These are phyloP conservation scores for Scaptomyza montana DNA, from an alignment of 1,140 invertebrate genomes.

Conservation along the genomic window DNA sequence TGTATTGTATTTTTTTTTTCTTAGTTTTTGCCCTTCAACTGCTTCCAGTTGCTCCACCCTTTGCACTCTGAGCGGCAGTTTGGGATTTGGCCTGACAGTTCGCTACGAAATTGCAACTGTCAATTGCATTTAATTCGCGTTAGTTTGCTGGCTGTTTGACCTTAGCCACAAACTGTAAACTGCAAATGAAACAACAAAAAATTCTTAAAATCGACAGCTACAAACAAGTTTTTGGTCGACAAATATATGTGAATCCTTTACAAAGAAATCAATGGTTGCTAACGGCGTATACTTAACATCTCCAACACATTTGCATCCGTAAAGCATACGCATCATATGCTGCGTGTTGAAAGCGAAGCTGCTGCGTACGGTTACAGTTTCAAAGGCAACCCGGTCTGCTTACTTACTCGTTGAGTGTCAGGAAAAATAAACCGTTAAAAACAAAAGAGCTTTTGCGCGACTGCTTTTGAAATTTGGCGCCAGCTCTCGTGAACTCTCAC, in stretches of 20 bases:
- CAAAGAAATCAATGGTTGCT: conserved; percentile 8
- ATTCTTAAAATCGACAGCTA: conserved; percentile 12
- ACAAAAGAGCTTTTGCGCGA: conserved; percentile 62
- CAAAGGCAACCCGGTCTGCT: conserved; percentile 44
- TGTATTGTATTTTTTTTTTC: conserved; percentile 26
- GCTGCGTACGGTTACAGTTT: conserved; percentile 67
- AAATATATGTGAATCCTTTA: neutral
- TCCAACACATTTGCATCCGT: conserved; percentile 29
- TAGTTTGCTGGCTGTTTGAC: conserved; percentile 61
- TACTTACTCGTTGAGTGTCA: conserved; percentile 50
- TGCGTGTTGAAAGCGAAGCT: conserved; percentile 53
- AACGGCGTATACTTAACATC: conserved; percentile 16
- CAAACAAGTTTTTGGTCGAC: conserved; percentile 1
- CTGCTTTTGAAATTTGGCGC: conserved; percentile 80
- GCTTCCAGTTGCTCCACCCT: conserved; percentile 24
- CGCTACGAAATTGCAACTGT: conserved; percentile 79
- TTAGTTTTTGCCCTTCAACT: conserved; percentile 35
- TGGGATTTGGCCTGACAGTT: conserved; percentile 77
- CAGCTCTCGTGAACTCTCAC: conserved; percentile 36
- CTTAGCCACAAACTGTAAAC: conserved; percentile 43
- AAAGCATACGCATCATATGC: conserved; percentile 35
- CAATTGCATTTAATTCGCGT: conserved; percentile 80
- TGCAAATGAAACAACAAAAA: neutral
- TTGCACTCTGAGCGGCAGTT: conserved; percentile 47
- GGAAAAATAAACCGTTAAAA: conserved; percentile 72